phyloP scores from a whole-genome alignment of 2,113 vertebrate genomes.

The Pteruthius melanotis region DNA sequence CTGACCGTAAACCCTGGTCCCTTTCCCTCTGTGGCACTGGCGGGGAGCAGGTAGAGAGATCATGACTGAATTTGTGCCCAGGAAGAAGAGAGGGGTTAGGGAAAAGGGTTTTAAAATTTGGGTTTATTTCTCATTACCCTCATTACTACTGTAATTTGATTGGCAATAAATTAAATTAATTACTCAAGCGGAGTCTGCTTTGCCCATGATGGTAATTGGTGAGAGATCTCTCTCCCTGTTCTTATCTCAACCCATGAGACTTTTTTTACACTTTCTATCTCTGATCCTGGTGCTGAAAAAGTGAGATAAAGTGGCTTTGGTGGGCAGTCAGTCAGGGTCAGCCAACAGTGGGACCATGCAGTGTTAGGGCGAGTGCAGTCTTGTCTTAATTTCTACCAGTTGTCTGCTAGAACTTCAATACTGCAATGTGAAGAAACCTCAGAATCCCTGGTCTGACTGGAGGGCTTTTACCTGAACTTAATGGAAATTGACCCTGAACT shows the following conservation, averaged over 20 bases:
- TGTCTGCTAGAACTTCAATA: not conserved
- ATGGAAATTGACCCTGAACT: not conserved
- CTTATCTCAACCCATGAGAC: not conserved
- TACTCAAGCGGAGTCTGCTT: not conserved
- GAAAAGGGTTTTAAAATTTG: not conserved
- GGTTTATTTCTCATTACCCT: not conserved
- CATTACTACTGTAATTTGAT: not conserved
- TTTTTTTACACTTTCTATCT: not conserved
- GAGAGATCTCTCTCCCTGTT: not conserved
- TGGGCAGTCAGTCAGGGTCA: not conserved
- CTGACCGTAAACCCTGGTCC: rapidly evolving
- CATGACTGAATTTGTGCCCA: not conserved
- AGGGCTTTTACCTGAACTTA: not conserved
- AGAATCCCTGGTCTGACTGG: not conserved
- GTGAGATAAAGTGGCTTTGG: not conserved
- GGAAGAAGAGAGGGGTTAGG: not conserved
- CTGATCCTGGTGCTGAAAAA: not conserved
- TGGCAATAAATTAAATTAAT: not conserved
- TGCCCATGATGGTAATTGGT: not conserved
- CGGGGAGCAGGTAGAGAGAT: not conserved
- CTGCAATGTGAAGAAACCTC: not conserved
- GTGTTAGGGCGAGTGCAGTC: not conserved
- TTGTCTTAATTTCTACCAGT: rapidly evolving
- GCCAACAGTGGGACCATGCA: rapidly evolving
- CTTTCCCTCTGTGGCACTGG: rapidly evolving